Evolutionary conservation across 1,140 invertebrate species (phyloP).

Genomic region (Sinella curviseta): DNA sequence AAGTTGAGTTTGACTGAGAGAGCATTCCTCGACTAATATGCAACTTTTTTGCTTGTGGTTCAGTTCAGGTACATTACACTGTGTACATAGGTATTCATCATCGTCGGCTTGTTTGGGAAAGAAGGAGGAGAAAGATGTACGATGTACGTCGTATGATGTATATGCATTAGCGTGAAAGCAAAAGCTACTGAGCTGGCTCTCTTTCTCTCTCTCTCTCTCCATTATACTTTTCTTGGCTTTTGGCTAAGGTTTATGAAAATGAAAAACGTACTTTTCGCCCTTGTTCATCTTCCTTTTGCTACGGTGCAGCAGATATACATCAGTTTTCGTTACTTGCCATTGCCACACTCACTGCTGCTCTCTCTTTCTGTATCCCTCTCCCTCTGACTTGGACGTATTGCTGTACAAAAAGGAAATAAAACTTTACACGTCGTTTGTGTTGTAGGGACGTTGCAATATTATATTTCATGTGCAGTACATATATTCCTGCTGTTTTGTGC

Average conservation of each 20-base stretch:
- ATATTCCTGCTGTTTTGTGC: background rate
- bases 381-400: background rate
- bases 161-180: too few relatives aligned
- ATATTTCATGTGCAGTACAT: background rate
- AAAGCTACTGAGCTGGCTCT: too few relatives aligned
- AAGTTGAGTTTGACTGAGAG: too few relatives aligned
- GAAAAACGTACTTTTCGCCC: constrained; percentile 21
- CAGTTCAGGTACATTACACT: background rate
- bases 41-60: background rate
- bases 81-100: background rate
- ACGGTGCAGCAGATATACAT: background rate
- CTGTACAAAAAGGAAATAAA: background rate
- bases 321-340: background rate
- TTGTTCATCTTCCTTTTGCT: constrained; percentile 6
- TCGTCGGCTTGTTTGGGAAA: background rate
- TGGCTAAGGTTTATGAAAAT: constrained; percentile 9
- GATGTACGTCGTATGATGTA: too few relatives aligned
- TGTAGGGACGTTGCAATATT: background rate
- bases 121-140: background rate
- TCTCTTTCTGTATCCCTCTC: too few relatives aligned
- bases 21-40: too few relatives aligned
- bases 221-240: background rate
- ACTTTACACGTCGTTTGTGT: too few relatives aligned
- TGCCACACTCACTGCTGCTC: too few relatives aligned
- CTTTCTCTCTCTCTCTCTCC: background rate